Conservation (phyloP, 2,113 vertebrate species). For the Psittacus erithacus region DNA sequence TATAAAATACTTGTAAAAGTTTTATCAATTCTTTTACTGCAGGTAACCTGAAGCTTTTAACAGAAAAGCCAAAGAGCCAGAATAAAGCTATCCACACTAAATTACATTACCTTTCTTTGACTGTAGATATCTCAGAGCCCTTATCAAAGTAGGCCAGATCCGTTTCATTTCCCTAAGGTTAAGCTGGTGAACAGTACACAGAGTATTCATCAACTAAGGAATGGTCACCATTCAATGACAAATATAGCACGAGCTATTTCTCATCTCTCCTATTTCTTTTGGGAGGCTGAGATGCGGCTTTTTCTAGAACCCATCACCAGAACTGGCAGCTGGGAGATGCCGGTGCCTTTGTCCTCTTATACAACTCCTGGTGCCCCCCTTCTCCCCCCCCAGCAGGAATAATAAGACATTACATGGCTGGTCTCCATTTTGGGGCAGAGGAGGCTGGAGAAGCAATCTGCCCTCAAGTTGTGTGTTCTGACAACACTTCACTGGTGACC, state of each 20-base stretch:
- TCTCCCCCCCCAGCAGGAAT: neutral
- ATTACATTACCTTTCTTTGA: slow-evolving; percentile 52
- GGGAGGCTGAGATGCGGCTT: neutral
- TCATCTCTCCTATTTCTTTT: slow-evolving; percentile 17
- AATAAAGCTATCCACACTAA: neutral
- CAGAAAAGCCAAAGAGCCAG: neutral
- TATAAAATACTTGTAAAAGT: neutral
- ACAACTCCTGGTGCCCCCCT: neutral
- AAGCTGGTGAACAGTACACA: slow-evolving; percentile 7
- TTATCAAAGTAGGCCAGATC: slow-evolving; percentile 69
- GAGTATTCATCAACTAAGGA: slow-evolving; percentile 45
- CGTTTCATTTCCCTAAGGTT: slow-evolving; percentile 65
- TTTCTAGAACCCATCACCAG: slow-evolving; percentile 11
- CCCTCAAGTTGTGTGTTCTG: neutral
- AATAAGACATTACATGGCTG: neutral
- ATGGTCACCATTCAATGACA: slow-evolving; percentile 33
- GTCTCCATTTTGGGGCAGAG: neutral
- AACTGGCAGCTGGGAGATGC: neutral
- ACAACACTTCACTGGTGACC: neutral
- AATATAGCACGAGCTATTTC: slow-evolving; percentile 52
- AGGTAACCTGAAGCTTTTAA: neutral
- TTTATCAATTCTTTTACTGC: neutral
- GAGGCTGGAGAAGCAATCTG: neutral
- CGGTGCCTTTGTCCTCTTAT: slow-evolving; percentile 17
- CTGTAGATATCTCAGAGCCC: slow-evolving; percentile 51